These are phyloP conservation scores for Ailuropoda melanoleuca DNA, from an alignment of 2,113 vertebrate species.

Conservation along the genomic window DNA sequence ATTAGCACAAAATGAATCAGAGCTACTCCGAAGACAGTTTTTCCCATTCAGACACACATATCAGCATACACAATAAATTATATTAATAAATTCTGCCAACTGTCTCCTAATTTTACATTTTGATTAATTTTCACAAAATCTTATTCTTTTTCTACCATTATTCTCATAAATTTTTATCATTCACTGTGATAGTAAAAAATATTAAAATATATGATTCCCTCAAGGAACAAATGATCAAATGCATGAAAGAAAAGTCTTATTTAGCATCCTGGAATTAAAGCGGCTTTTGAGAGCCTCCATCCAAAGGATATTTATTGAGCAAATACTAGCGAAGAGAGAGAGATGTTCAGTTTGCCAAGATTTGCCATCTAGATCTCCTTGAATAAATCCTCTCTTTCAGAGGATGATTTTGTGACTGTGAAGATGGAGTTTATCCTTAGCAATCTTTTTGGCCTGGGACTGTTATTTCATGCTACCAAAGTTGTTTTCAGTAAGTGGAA, in stretches of 20 bases:
- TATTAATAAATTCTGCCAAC: not conserved
- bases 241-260: not conserved
- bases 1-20: conserved; percentile 35
- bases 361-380: not conserved
- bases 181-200: not conserved
- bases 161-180: conserved; percentile 10
- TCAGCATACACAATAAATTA: not conserved
- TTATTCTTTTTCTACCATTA: not conserved
- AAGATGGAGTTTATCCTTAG: not conserved
- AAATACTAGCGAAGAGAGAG: not conserved
- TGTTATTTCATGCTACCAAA: not conserved
- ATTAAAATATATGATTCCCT: not conserved
- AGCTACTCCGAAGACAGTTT: not conserved
- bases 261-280: conserved; percentile 18
- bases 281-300: not conserved
- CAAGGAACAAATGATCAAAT: not conserved
- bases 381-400: not conserved
- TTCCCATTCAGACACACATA: not conserved
- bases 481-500: not conserved
- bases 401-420: not conserved
- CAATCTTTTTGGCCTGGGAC: not conserved
- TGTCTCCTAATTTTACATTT: not conserved
- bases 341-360: not conserved
- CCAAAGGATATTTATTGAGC: not conserved
- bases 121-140: conserved; percentile 32